Base-by-base conservation (phyloP, 2,888 invertebrate species). In the Lagria hirta region DNA sequence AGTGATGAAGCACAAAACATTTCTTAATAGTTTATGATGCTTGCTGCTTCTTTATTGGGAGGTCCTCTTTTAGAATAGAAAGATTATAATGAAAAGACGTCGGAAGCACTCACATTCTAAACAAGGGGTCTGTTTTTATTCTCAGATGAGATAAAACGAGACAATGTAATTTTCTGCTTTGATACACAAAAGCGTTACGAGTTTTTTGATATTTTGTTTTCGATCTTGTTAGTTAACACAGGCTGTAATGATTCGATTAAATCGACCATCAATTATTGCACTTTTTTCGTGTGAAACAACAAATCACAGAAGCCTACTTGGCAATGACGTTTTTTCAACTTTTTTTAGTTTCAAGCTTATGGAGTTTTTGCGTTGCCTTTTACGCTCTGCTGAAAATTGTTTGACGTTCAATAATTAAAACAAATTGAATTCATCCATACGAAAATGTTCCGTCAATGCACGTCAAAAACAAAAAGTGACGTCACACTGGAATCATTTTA, bases 161-260 rank as follows among this genome's bases (percentile, higher is more conserved):
- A 67, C 68, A 68, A 66, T 66, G 66, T 68, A 67, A 68, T 68
- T 68, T 68, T 66, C 64, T 64, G 66, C 56, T 66, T 66, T 67
- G 63, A 67, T 67, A 62, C 63, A 62, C 64, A 60, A 55, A 57
- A 56, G 59, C 62, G 62, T 57, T 60, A 57, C 56, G 48, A 54
- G 51, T 54, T 55, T 54, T 56, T 50, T 51, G 55, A 52, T 57
- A 55, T 53, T 55, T 54, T 57, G 51, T 55, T 47, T 51, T 33
- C 47, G 30, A 57, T 42, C 60, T 60, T 52, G 60, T 60, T 60
- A 60, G 60, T 57, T 52, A 53, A 52, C 52, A 54, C 51, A 49
- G 43, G 37, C 41, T 43, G 51, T 52, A 54, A 54, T 53, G 51
- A 44, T 48, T 45, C 43, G 53, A 55, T 55, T 52, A 49, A 51